A percentile compares a stretch with the other conserved stretches of the same genome.
Evolutionary conservation across 1,140 invertebrate species (phyloP).

Genomic region (Apis laboriosa): DNA sequence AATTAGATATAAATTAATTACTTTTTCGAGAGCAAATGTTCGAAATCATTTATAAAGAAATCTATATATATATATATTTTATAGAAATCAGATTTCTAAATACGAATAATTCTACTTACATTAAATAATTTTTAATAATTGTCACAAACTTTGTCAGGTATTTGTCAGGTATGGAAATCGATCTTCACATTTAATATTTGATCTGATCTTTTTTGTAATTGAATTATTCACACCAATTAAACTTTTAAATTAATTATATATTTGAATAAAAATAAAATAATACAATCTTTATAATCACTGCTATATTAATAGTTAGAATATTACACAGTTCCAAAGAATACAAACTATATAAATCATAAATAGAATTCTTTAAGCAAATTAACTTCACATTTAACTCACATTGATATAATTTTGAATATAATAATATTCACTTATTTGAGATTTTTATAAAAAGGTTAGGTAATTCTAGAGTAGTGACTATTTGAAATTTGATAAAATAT

Average conservation of each 20-base stretch:
- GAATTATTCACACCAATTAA: too few relatives aligned
- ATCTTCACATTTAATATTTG: neutral
- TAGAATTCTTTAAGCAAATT: neutral
- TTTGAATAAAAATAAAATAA: neutral
- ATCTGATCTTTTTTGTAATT: conserved; percentile 7
- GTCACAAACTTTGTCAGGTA: too few relatives aligned
- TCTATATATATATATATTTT: neutral
- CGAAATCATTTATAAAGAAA: neutral
- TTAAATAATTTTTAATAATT: neutral
- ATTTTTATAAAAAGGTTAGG: too few relatives aligned
- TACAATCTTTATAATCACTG: neutral
- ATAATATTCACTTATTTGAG: too few relatives aligned
- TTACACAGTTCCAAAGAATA: neutral
- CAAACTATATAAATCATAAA: neutral
- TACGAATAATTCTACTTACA: neutral
- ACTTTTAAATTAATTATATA: neutral
- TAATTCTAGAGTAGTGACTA: too few relatives aligned
- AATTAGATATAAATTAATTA: neutral
- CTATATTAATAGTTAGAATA: conserved; percentile 7
- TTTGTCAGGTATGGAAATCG: conserved; percentile 11
- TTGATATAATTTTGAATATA: too few relatives aligned
- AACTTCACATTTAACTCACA: neutral
- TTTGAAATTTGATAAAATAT: too few relatives aligned
- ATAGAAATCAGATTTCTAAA: conserved; percentile 19
- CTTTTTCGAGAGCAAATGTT: neutral